Evolutionary conservation across 1,140 invertebrate genomes (phyloP).

Genomic region (Leucophenga varia): DNA sequence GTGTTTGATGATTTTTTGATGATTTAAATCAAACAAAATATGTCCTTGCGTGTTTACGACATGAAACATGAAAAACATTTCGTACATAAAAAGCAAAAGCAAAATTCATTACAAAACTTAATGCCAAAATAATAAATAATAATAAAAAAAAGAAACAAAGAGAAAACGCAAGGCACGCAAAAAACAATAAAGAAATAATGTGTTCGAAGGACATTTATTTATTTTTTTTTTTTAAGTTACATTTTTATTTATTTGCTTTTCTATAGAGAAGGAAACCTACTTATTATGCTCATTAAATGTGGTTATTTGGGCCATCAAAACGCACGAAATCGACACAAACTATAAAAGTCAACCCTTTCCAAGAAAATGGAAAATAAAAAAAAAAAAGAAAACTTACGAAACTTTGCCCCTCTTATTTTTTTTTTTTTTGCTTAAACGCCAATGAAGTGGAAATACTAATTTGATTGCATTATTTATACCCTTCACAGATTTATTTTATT

Average conservation of each 20-base stretch:
- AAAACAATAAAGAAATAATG: too few species aligned
- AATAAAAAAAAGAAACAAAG: background rate
- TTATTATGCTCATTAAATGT: slow-evolving; percentile 45
- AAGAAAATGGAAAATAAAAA: too few species aligned
- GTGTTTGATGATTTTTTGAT: background rate
- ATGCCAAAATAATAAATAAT: slow-evolving; percentile 8
- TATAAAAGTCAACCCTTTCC: slow-evolving; percentile 46
- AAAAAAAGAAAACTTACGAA: too few species aligned
- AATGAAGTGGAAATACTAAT: slow-evolving; percentile 35
- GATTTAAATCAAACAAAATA: slow-evolving; percentile 21
- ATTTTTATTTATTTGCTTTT: too few species aligned
- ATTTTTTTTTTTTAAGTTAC: too few species aligned
- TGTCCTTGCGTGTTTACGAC: slow-evolving; percentile 34
- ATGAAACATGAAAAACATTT: background rate
- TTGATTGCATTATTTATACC: too few species aligned
- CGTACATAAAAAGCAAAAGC: background rate
- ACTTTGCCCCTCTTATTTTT: too few species aligned
- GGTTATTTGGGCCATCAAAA: slow-evolving; percentile 54
- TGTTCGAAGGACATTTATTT: too few species aligned
- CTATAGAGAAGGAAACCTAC: slow-evolving; percentile 44
- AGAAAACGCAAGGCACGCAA: too few species aligned
- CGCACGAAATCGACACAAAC: slow-evolving; percentile 49
- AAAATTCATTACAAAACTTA: slow-evolving; percentile 8
- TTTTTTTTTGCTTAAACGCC: too few species aligned
- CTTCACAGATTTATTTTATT: too few species aligned